Evolutionary conservation across 92 coral and sea anemone species (phyloP).

Genomic region (Actinernus sp.): DNA sequence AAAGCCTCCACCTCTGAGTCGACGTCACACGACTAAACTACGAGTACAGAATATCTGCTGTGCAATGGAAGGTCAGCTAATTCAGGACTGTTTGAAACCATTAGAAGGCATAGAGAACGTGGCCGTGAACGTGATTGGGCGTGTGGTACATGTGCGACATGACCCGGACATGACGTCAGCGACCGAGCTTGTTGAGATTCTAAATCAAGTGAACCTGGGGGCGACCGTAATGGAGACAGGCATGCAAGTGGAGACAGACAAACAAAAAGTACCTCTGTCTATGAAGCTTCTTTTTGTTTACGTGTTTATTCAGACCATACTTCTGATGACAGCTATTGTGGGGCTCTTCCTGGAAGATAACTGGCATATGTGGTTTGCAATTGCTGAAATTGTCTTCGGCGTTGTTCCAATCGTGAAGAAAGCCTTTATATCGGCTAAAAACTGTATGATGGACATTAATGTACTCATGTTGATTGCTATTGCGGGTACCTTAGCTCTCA

Average conservation of each 20-base stretch:
- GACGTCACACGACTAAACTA: conserved; percentile 81
- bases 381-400: conserved; percentile 90
- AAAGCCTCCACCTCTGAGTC: conserved; percentile 3
- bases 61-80: conserved; percentile 86
- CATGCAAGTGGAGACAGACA: conserved; percentile 52
- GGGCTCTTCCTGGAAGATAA: conserved; percentile 53
- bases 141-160: conserved; percentile 92
- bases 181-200: conserved; percentile 67
- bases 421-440: conserved; percentile 72
- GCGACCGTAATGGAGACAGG: conserved; percentile 97
- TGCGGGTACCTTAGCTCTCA: conserved; percentile 84
- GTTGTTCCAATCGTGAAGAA: conserved; percentile 76
- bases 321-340: conserved; percentile 59
- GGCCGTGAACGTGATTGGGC: conserved; percentile 96
- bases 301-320: conserved; percentile 72
- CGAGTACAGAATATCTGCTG: conserved; percentile 98
- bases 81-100: conserved; percentile 78
- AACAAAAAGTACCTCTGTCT: conserved; percentile 46
- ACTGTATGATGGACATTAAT: conserved; percentile 75
- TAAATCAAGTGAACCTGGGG: conserved; percentile 91
- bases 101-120: conserved; percentile 77
- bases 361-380: conserved; percentile 94
- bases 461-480: conserved; percentile 89
- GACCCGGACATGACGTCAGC: conserved; percentile 90
- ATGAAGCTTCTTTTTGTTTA: conserved; percentile 58